Base-by-base conservation (phyloP, 2,113 vertebrate species). In the Thalassarche chlororhynchos region DNA sequence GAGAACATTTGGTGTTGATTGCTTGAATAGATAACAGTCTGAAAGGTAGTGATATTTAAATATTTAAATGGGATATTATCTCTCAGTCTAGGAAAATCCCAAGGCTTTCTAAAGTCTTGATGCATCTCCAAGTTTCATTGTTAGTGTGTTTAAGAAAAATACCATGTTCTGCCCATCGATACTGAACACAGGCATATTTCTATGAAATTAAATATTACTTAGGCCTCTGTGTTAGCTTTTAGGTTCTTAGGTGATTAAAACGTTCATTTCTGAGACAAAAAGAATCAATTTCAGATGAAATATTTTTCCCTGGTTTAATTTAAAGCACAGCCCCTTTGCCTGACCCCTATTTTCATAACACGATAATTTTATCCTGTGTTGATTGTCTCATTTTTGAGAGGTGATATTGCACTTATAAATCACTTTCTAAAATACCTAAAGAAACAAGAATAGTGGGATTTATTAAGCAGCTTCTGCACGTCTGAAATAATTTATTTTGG, bases 291-390 rank as follows among this genome's bases (percentile, higher is more conserved):
- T 98, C 94, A 74, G 89, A 86, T 97, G 97, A 98, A 98, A 97
- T 96, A 97, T 97, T 97, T 98, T 97, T 68, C 96, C 91, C 95
- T 38, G 29, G 90, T 98, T 98, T 98, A 98, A 98, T 98, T 98
- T 98, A 98, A 98, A 98, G 98, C 84, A 25, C 92, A 89, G 96
- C 89, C 97, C 97, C 97, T 97, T 96, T 88, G 76, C 97, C 96
- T 98, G 98, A 98, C 98, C 98, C 97, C 98, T 98, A 98, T 98
- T 98, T 98, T 98, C 98, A 97, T 98, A 98, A 98, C 98, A 97
- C 23, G 87, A 96, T 98, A 97, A 98, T 98, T 98, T 98, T 97
- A 97, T 98, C 98, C 97, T 78, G 34, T 97, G 98, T 98, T 98
- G 98, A 98, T 98, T 98, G 97, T 98, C 98, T 98, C 98, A 97